Conservation (phyloP, 2,797 vertebrate genomes). For the Bradypus variegatus region DNA sequence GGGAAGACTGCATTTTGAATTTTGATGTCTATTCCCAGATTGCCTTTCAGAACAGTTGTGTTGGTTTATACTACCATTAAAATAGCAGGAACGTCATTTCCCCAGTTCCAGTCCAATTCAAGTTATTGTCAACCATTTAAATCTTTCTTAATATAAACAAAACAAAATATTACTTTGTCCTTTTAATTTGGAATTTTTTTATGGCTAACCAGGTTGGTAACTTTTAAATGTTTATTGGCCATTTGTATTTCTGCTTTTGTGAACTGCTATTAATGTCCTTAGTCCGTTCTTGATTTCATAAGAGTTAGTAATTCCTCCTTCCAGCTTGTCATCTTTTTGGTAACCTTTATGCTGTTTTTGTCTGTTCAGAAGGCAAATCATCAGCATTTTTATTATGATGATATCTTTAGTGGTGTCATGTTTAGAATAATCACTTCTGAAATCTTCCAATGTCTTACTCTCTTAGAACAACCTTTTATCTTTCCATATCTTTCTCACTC, state of each 20-base stretch:
- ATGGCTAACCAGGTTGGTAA: background rate
- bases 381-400: background rate
- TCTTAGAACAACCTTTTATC: background rate
- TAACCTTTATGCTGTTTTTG: background rate
- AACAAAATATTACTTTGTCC: background rate
- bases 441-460: background rate
- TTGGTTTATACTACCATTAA: background rate
- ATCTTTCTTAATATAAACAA: background rate
- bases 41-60: background rate
- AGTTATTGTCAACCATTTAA: background rate
- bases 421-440: slow-evolving; percentile 14
- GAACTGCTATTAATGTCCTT: background rate
- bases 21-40: background rate
- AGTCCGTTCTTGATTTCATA: slow-evolving; percentile 1
- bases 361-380: background rate
- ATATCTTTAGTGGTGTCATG: background rate
- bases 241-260: background rate
- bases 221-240: background rate
- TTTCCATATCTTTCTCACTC: background rate
- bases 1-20: background rate
- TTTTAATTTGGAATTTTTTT: slow-evolving; percentile 15
- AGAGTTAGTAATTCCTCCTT: background rate
- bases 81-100: background rate
- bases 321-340: background rate
- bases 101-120: background rate